These are phyloP conservation scores for Cheiracanthium punctorium DNA, from an alignment of 2,888 invertebrate species.

Conservation along the genomic window DNA sequence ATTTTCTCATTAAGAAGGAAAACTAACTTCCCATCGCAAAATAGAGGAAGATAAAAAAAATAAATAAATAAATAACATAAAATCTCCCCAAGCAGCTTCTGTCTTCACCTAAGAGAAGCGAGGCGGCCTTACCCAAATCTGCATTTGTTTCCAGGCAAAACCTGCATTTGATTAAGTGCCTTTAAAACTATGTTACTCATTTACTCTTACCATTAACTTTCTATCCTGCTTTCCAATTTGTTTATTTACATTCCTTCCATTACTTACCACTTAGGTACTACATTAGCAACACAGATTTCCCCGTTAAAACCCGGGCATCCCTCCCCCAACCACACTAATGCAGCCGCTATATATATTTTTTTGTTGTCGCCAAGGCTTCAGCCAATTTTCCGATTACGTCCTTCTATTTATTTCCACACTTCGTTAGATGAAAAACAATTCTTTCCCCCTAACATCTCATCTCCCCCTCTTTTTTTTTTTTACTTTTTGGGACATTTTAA, in stretches of 20 bases:
- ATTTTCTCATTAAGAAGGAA: background rate
- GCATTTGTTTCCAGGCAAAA: background rate
- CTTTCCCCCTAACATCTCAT: too few relatives aligned
- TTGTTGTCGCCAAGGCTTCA: slow-evolving; percentile 5
- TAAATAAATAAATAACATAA: too few relatives aligned
- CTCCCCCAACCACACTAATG: too few relatives aligned
- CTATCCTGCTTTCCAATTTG: background rate
- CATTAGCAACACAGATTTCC: slow-evolving; percentile 7
- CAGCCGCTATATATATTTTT: too few relatives aligned
- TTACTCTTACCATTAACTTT: background rate
- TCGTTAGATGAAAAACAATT: slow-evolving; percentile 3
- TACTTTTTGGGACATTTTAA: slow-evolving; percentile 59
- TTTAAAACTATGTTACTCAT: slow-evolving; percentile 10
- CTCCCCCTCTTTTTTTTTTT: slow-evolving; percentile 4
- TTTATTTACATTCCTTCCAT: slow-evolving; percentile 1
- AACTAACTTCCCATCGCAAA: background rate
- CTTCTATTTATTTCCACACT: slow-evolving; percentile 13
- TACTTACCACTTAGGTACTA: slow-evolving; percentile 5
- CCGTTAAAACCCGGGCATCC: background rate
- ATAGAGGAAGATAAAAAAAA: too few relatives aligned
- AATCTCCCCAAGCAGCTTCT: too few relatives aligned
- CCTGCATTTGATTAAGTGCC: background rate
- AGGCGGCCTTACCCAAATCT: background rate
- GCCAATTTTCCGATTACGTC: slow-evolving; percentile 12
- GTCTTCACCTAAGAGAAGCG: too few relatives aligned